These are phyloP conservation scores for Microvelia longipes DNA, from an alignment of 1,140 invertebrate genomes.

Conservation along the genomic window DNA sequence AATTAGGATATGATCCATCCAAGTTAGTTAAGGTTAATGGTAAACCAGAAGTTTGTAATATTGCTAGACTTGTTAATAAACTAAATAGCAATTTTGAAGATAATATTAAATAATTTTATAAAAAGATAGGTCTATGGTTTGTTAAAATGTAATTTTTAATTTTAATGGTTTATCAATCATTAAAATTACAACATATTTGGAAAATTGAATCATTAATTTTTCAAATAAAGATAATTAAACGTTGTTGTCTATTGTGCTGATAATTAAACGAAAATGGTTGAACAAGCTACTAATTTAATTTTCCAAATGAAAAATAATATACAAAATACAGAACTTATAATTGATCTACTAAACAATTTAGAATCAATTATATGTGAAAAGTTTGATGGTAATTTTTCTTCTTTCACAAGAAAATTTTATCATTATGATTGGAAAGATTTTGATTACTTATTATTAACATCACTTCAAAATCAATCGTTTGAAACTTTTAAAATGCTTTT, in stretches of 20 bases:
- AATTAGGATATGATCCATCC: conserved; percentile 30
- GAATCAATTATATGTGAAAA: background rate
- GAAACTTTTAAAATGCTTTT: background rate
- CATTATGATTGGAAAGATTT: background rate
- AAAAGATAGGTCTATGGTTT: background rate
- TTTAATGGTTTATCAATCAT: background rate
- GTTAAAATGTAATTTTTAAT: background rate
- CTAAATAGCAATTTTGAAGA: background rate
- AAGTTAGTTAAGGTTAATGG: background rate
- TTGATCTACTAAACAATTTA: background rate
- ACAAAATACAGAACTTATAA: background rate
- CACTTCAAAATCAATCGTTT: background rate
- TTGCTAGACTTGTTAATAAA: background rate
- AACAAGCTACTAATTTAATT: background rate
- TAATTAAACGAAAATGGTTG: background rate
- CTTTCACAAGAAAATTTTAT: background rate
- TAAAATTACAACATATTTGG: background rate
- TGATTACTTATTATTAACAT: background rate
- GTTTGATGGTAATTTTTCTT: background rate
- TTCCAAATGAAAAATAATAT: background rate
- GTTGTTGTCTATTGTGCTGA: background rate
- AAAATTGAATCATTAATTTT: background rate
- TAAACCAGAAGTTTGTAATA: background rate
- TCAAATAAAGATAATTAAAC: background rate
- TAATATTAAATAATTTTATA: background rate